A percentile compares a stretch with the other conserved stretches of the same genome.
Conservation (phyloP, 2,888 invertebrate genomes). For the Apamea anceps region DNA sequence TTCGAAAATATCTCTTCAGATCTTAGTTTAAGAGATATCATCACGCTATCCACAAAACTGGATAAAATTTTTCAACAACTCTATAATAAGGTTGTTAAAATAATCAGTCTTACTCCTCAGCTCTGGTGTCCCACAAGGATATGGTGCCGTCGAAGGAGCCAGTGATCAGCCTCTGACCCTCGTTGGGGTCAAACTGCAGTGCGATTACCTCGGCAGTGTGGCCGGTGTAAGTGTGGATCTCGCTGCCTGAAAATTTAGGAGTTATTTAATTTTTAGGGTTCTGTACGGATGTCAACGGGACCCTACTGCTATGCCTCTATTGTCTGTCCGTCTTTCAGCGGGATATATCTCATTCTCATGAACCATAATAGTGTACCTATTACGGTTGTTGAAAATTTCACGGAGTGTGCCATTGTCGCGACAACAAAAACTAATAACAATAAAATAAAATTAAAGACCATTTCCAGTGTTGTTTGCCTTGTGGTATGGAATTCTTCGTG, state of each 20-base stretch:
- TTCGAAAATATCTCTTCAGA: not conserved
- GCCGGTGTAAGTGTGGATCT: conserved; percentile 91
- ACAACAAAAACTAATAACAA: too few species aligned
- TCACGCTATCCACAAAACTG: not conserved
- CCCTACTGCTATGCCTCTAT: too few species aligned
- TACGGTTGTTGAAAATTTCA: too few species aligned
- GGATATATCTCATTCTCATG: too few species aligned
- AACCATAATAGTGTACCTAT: too few species aligned
- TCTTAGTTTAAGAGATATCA: too few species aligned
- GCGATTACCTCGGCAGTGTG: conserved; percentile 95
- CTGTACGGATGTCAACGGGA: too few species aligned
- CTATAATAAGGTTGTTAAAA: not conserved
- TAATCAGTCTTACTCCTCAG: conserved; percentile 86
- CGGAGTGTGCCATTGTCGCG: too few species aligned
- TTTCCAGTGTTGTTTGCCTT: too few species aligned
- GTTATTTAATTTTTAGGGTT: not conserved
- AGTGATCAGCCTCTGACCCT: conserved; percentile 93
- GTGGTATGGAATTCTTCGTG: too few species aligned
- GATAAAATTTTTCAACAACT: not conserved
- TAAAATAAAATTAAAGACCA: too few species aligned
- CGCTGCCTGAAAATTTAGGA: conserved; percentile 85
- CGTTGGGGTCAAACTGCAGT: conserved; percentile 92
- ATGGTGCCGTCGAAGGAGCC: conserved; percentile 95
- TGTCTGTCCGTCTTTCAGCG: too few species aligned
- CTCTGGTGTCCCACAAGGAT: conserved; percentile 93